These are phyloP conservation scores for Turnix velox DNA, from an alignment of 2,113 vertebrate species.

Conservation along the genomic window DNA sequence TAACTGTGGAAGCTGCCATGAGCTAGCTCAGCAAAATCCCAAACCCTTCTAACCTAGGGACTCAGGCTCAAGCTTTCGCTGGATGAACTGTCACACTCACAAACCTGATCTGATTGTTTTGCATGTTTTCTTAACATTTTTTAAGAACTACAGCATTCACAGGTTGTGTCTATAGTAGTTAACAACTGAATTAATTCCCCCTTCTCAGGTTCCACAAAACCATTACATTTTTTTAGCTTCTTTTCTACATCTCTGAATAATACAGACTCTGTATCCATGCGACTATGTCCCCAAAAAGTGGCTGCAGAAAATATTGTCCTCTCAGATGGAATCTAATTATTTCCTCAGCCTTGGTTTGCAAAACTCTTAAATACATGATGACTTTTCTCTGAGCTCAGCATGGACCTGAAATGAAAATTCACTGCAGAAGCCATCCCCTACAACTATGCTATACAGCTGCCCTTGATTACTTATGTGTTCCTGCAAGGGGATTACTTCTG, in stretches of 20 bases:
- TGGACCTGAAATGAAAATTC: neutral
- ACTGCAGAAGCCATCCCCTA: neutral
- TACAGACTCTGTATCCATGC: neutral
- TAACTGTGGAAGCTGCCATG: neutral
- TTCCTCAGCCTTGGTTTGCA: neutral
- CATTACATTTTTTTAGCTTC: neutral
- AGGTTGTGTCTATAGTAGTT: neutral
- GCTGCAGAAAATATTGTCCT: neutral
- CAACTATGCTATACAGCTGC: rapidly evolving
- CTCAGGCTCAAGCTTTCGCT: neutral
- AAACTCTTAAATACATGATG: neutral
- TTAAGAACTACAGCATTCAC: constrained; percentile 21
- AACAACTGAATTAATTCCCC: neutral
- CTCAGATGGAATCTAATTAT: neutral
- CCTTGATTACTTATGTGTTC: neutral
- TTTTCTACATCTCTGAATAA: neutral
- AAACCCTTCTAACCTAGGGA: neutral
- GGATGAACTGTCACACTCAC: neutral
- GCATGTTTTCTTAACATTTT: constrained; percentile 26
- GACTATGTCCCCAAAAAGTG: neutral
- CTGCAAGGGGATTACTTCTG: neutral
- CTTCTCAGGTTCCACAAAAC: neutral
- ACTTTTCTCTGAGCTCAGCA: neutral
- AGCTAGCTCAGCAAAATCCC: constrained; percentile 28
- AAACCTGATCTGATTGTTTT: constrained; percentile 8